Base-by-base conservation (phyloP, 1,140 invertebrate genomes). In the Rhopalosiphum padi region DNA sequence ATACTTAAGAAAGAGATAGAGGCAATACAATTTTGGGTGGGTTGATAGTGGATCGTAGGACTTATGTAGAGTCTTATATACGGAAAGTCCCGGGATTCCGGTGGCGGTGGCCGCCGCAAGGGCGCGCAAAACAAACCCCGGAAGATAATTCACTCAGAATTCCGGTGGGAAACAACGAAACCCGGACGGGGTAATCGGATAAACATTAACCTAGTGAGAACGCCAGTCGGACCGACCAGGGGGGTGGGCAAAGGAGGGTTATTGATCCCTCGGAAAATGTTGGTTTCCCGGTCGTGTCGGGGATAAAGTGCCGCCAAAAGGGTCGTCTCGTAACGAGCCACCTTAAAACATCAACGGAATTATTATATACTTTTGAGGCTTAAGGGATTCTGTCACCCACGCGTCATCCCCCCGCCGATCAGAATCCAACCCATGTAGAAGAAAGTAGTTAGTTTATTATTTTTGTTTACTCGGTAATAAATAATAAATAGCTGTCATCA, bases 61-160 rank as follows among this genome's bases (percentile, higher is more conserved):
- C 77, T 85, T 85, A 93, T 46, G 51, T n/a, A 22, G 51, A 90
- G 53, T 68, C 55, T 68, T 90, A 60, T 68, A 18, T 35, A 41
- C 21, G 51, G 41, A 93, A 93, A 85, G 82, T 55, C 91, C 60
- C 77, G 82, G 48, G 46, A 93, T 93, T 93, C 46, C 82, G 22
- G 51, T n/a, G 41, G 41, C 35, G 48, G 77, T 55, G 37, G 35
- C 48, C 91, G 23, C 82, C 91, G 48, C 3, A 6, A 82, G 48
- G 41, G 82, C 48, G 37, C 77, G 35, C 82, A 55, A 93, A 93
- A 93, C 91, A 86, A 93, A 93, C 91, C 91, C 91, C 77, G 82
- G 91, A 93, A 93, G 82, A 93, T 93, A 93, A 93, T 93, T 93
- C 91, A 93, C 91, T 86, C 91, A 86, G 91, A 86, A 93, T 93